Evolutionary conservation across 2,797 vertebrate species (phyloP).

Genomic region (Erethizon dorsatum): DNA sequence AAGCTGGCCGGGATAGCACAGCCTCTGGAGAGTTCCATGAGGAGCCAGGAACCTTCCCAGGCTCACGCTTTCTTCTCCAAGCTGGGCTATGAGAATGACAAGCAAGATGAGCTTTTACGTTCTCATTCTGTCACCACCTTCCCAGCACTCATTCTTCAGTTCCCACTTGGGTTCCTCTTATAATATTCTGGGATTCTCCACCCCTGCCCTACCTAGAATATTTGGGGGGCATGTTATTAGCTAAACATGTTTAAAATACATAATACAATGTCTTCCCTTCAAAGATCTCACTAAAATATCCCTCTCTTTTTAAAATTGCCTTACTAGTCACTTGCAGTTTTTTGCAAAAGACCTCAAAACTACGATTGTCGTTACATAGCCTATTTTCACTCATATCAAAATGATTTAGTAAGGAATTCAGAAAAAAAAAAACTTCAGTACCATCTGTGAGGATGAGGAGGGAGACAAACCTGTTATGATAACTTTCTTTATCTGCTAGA

Average conservation of each 20-base stretch:
- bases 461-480: not conserved
- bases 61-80: slow-evolving; percentile 26
- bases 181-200: not conserved
- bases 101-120: not conserved
- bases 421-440: not conserved
- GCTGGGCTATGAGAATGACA: slow-evolving; percentile 35
- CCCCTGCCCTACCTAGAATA: not conserved
- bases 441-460: slow-evolving; percentile 27
- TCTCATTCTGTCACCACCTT: not conserved
- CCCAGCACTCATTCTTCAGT: not conserved
- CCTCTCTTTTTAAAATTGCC: slow-evolving; percentile 71
- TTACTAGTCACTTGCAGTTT: slow-evolving; percentile 70
- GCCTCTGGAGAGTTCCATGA: not conserved
- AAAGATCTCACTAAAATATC: slow-evolving; percentile 73
- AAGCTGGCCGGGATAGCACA: not conserved
- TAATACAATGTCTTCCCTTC: slow-evolving; percentile 68
- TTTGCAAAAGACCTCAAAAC: slow-evolving; percentile 71
- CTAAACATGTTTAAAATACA: slow-evolving; percentile 65
- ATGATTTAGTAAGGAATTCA: slow-evolving; percentile 60
- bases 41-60: not conserved
- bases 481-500: slow-evolving; percentile 22
- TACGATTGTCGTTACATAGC: slow-evolving; percentile 56
- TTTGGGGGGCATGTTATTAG: slow-evolving; percentile 56
- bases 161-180: slow-evolving; percentile 31
- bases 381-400: slow-evolving; percentile 52